These are phyloP conservation scores for Bubo bubo DNA, from an alignment of 2,113 vertebrate genomes.

Conservation along the genomic window DNA sequence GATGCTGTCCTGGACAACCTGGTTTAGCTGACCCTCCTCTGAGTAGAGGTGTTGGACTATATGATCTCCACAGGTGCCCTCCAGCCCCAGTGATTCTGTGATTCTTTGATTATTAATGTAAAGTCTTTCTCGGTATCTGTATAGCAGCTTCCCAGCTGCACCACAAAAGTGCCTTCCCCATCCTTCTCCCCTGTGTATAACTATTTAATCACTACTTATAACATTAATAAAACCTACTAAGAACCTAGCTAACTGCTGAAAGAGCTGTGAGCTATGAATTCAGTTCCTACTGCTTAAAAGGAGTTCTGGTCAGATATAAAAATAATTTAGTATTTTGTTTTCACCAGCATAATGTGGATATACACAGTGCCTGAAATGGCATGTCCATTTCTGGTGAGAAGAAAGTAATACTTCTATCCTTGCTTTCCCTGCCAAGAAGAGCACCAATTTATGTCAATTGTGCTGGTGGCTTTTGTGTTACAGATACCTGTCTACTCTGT, in stretches of 20 bases:
- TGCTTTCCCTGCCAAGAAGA: background rate
- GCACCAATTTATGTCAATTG: background rate
- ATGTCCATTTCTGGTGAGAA: background rate
- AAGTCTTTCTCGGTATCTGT: background rate
- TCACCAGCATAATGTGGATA: background rate
- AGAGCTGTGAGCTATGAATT: background rate
- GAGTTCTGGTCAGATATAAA: background rate
- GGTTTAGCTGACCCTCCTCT: background rate
- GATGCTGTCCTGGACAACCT: background rate
- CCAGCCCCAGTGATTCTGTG: background rate
- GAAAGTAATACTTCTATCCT: background rate
- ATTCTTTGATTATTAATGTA: background rate
- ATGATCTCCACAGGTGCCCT: background rate
- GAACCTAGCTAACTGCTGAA: background rate
- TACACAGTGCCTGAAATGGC: background rate
- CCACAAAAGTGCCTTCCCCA: background rate
- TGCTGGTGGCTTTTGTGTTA: constrained; percentile 25
- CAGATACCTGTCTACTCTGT: constrained; percentile 29
- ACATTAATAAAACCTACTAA: background rate
- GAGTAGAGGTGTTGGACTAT: background rate
- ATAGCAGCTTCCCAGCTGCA: background rate
- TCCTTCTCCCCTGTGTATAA: background rate
- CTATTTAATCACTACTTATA: constrained; percentile 1
- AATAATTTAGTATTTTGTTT: background rate
- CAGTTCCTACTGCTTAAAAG: background rate